These are phyloP conservation scores for Sitobion miscanthi DNA, from an alignment of 1,140 invertebrate genomes.

Conservation along the genomic window DNA sequence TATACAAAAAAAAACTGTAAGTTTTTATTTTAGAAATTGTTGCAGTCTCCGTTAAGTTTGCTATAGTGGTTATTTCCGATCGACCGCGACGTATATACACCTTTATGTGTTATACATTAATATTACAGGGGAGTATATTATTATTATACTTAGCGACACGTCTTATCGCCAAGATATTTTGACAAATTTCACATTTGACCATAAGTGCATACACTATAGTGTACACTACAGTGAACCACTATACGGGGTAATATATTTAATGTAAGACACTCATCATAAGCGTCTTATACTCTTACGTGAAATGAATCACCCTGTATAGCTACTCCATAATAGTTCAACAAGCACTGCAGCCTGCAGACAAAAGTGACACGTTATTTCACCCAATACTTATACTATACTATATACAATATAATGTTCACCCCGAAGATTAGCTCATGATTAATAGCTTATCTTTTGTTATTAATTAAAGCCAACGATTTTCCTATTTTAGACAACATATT, in stretches of 20 bases:
- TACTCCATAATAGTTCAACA: neutral
- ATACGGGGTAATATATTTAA: neutral
- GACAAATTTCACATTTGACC: neutral
- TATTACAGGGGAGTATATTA: neutral
- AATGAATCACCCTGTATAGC: neutral
- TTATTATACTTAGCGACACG: neutral
- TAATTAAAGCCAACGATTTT: neutral
- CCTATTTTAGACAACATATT: neutral
- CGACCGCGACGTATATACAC: neutral
- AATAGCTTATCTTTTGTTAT: neutral
- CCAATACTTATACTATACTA: neutral
- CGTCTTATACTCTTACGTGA: neutral
- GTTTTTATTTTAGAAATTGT: neutral
- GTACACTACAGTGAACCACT: neutral
- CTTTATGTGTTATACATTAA: neutral
- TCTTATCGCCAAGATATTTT: neutral
- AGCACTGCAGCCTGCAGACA: neutral
- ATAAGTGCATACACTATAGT: neutral
- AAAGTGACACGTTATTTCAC: neutral
- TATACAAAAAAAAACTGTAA: neutral
- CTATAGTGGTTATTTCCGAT: neutral
- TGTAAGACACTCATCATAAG: neutral
- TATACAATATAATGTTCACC: neutral
- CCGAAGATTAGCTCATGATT: neutral
- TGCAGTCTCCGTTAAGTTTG: neutral